Conservation (phyloP, 1,140 invertebrate species). For the Fragariocoptes setiger region DNA sequence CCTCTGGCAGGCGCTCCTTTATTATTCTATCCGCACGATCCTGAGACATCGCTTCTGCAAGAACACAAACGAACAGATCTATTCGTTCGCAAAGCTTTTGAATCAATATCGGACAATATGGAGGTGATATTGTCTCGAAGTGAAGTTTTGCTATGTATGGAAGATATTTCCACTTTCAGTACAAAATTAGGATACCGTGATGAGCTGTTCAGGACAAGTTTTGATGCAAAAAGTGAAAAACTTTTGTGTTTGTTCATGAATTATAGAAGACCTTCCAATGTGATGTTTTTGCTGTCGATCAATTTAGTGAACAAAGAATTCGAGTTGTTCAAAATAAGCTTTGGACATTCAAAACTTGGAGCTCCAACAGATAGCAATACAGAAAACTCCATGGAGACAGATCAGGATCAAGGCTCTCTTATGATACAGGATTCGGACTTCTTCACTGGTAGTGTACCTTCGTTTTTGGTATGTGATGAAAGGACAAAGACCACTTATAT, state of each 20-base stretch:
- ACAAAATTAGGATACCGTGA: background rate
- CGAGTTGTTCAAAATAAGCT: background rate
- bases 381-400: too few species aligned
- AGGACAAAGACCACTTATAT: background rate
- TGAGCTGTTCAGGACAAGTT: too few species aligned
- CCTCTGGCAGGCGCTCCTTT: constrained; percentile 17
- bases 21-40: constrained; percentile 36
- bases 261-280: background rate
- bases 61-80: constrained; percentile 36
- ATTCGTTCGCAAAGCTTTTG: constrained; percentile 32
- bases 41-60: constrained; percentile 43
- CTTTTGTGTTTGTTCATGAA: background rate
- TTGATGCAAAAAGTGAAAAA: background rate
- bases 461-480: background rate
- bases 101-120: constrained; percentile 6
- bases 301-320: background rate
- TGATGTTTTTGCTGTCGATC: background rate
- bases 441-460: background rate
- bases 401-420: background rate
- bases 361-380: too few species aligned
- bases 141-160: too few species aligned
- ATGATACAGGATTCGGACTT: background rate
- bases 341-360: too few species aligned
- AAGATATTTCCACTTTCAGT: background rate
- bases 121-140: too few species aligned